Conservation (phyloP, 2,888 invertebrate genomes). For the Lottia scabra region DNA sequence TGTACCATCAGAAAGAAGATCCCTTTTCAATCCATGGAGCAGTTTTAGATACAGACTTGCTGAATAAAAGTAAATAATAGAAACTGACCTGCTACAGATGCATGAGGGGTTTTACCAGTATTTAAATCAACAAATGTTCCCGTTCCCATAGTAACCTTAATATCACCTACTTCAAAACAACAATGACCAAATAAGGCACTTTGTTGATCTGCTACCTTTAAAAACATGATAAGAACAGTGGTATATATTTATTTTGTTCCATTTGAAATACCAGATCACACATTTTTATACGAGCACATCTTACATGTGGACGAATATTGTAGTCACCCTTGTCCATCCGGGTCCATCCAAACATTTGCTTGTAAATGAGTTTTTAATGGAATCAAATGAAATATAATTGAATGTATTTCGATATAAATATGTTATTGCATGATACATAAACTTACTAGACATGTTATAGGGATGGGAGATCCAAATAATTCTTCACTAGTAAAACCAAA, state of each 20-base stretch:
- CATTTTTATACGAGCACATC: too few species aligned
- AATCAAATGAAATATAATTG: too few species aligned
- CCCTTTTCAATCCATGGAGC: too few species aligned
- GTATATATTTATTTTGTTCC: neutral
- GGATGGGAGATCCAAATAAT: conserved; percentile 83
- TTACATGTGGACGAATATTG: too few species aligned
- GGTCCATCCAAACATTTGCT: too few species aligned
- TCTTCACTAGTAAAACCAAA: conserved; percentile 79
- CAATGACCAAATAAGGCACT: conserved; percentile 91
- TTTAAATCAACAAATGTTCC: conserved; percentile 65
- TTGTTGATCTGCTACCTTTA: conserved; percentile 89
- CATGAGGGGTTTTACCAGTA: conserved; percentile 75
- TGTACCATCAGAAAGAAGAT: too few species aligned
- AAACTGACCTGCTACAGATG: conserved; percentile 78
- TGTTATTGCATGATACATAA: too few species aligned
- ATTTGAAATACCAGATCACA: neutral
- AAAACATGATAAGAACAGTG: neutral
- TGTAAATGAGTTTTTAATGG: too few species aligned
- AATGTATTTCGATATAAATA: too few species aligned
- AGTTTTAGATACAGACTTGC: too few species aligned
- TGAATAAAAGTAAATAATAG: too few species aligned
- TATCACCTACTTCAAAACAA: conserved; percentile 87
- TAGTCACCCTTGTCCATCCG: too few species aligned
- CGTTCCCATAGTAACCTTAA: conserved; percentile 88
- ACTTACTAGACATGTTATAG: conserved; percentile 83